Evolutionary conservation across 2,888 invertebrate species (phyloP).

Genomic region (Operophtera brumata): DNA sequence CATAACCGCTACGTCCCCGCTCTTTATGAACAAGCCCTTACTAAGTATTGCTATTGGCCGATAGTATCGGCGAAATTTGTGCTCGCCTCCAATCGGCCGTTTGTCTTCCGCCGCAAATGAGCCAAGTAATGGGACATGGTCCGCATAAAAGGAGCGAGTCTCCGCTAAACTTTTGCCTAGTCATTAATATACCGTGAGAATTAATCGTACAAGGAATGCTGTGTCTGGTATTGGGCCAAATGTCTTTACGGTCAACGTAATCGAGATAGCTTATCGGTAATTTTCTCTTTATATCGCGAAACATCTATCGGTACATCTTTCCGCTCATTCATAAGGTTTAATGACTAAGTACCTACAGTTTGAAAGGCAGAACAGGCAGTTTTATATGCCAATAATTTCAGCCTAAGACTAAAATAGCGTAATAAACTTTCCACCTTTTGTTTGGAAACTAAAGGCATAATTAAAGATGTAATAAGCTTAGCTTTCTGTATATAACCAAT

Average conservation of each 20-base stretch:
- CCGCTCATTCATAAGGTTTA: slow-evolving; percentile 19
- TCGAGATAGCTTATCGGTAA: slow-evolving; percentile 19
- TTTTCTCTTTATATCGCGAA: slow-evolving; percentile 17
- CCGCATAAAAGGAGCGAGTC: slow-evolving; percentile 67
- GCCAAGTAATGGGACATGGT: slow-evolving; percentile 62
- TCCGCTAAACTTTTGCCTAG: slow-evolving; percentile 69
- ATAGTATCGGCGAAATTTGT: slow-evolving; percentile 78
- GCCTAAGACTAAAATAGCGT: slow-evolving; percentile 9
- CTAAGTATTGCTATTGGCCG: slow-evolving; percentile 38
- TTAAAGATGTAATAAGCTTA: slow-evolving; percentile 16
- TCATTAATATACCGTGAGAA: slow-evolving; percentile 77
- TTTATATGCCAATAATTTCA: slow-evolving; percentile 15
- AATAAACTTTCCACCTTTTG: slow-evolving; percentile 15
- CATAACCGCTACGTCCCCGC: not conserved
- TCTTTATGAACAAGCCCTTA: slow-evolving; percentile 1
- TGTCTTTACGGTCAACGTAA: slow-evolving; percentile 25
- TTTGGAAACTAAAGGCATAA: slow-evolving; percentile 12
- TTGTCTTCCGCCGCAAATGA: slow-evolving; percentile 79
- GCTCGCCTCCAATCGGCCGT: slow-evolving; percentile 69
- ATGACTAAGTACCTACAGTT: not conserved
- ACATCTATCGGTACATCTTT: slow-evolving; percentile 15
- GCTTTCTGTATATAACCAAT: slow-evolving; percentile 2
- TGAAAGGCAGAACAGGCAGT: slow-evolving; percentile 11
- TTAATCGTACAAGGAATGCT: slow-evolving; percentile 33
- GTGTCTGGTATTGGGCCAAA: slow-evolving; percentile 33